Conservation (phyloP, 2,113 vertebrate species). For the Balaeniceps rex region DNA sequence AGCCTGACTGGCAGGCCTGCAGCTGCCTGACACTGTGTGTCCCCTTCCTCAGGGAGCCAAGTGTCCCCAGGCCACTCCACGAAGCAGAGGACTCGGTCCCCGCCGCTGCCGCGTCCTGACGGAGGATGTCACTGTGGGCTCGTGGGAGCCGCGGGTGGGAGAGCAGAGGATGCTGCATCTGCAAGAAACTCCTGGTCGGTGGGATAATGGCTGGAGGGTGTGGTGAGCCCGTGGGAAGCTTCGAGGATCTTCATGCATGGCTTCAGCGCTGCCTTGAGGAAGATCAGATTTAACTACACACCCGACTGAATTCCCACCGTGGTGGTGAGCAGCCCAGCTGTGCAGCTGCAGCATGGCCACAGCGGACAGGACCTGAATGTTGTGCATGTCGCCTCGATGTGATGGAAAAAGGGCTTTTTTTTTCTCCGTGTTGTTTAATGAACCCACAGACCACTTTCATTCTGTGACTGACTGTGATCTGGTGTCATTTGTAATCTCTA, state of each 20-base stretch:
- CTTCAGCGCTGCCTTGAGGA: background rate
- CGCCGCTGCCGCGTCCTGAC: background rate
- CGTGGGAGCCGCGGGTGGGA: background rate
- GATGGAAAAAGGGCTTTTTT: background rate
- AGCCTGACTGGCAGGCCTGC: fast-evolving
- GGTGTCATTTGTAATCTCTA: background rate
- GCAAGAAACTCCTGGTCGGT: fast-evolving
- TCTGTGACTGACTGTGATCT: background rate
- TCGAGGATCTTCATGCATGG: fast-evolving
- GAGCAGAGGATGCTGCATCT: background rate
- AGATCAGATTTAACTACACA: background rate
- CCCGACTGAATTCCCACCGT: background rate
- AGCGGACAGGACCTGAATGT: background rate
- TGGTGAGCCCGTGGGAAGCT: fast-evolving
- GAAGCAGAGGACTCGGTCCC: background rate
- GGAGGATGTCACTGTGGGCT: slow-evolving; percentile 45
- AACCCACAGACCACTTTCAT: background rate
- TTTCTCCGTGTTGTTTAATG: background rate
- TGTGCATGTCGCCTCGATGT: fast-evolving
- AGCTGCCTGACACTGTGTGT: fast-evolving
- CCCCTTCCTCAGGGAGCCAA: background rate
- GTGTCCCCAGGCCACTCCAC: background rate
- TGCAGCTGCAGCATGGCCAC: background rate
- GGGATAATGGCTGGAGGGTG: background rate
- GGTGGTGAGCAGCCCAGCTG: background rate